A percentile compares a stretch with the other conserved stretches of the same genome.
Evolutionary conservation across 2,113 vertebrate genomes (phyloP).

Genomic region (Calcarius ornatus): DNA sequence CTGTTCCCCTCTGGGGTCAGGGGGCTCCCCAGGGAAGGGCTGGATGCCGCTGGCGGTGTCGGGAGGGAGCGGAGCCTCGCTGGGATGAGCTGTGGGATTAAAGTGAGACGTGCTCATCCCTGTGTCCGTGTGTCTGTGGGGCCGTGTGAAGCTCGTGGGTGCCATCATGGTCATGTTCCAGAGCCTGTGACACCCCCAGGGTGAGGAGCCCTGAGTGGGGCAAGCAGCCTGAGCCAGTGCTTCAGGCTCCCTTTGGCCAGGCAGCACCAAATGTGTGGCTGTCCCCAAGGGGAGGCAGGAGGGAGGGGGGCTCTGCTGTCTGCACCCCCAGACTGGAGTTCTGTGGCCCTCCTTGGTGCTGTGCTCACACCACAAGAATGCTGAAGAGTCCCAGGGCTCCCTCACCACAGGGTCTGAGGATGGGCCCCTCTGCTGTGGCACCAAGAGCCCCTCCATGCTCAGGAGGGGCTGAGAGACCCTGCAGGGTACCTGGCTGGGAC

Average conservation of each 20-base stretch:
- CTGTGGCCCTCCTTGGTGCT: neutral
- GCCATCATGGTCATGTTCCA: accelerated
- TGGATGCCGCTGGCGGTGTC: accelerated
- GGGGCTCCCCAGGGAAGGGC: accelerated
- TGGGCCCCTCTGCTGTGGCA: neutral
- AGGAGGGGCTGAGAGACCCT: neutral
- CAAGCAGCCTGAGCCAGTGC: neutral
- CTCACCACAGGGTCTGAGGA: accelerated
- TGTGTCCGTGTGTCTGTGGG: neutral
- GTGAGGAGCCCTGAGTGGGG: too few relatives aligned
- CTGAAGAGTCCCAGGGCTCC: accelerated
- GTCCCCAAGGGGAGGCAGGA: neutral
- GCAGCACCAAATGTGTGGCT: neutral
- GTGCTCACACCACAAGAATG: neutral
- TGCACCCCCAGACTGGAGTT: neutral
- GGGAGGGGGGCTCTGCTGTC: neutral
- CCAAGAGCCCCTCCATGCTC: neutral
- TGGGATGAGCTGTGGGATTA: neutral
- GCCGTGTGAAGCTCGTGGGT: accelerated
- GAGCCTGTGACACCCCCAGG: neutral
- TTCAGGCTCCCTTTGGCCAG: neutral
- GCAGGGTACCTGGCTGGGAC: neutral
- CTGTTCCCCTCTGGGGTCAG: accelerated
- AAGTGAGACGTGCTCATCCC: neutral
- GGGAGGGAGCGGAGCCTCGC: accelerated